Conservation (phyloP, 2,888 invertebrate species). For the Epinotia brunnichana region DNA sequence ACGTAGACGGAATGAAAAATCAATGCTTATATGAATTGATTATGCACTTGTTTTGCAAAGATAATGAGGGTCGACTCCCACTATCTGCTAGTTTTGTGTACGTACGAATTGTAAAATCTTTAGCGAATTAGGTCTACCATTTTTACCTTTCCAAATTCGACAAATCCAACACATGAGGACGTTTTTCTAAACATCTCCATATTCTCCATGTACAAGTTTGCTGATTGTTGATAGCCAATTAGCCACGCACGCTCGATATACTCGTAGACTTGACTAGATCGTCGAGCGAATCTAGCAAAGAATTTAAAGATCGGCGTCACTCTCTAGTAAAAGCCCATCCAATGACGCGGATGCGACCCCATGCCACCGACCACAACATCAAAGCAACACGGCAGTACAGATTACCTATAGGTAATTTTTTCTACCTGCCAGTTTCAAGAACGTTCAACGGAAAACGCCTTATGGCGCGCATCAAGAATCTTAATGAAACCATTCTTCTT, state of each 20-base stretch:
- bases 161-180: too few species aligned
- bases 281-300: too few species aligned
- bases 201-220: too few species aligned
- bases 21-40: constrained; percentile 44
- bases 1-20: constrained; percentile 54
- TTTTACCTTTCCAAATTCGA: too few species aligned
- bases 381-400: neutral
- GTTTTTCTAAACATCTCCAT: too few species aligned
- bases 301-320: too few species aligned
- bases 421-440: neutral
- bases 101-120: neutral
- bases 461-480: constrained; percentile 21
- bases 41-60: constrained; percentile 8
- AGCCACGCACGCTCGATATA: too few species aligned
- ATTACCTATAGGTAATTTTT: neutral
- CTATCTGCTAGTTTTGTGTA: neutral
- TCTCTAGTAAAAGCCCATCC: too few species aligned
- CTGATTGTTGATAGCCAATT: too few species aligned
- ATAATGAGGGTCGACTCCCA: neutral
- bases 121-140: neutral
- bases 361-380: neutral
- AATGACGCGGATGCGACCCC: neutral
- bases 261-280: too few species aligned
- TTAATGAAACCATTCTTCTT: constrained; percentile 29
- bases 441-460: constrained; percentile 5